phyloP scores from a whole-genome alignment of 2,888 invertebrate species.

The Coenonympha glycerion region DNA sequence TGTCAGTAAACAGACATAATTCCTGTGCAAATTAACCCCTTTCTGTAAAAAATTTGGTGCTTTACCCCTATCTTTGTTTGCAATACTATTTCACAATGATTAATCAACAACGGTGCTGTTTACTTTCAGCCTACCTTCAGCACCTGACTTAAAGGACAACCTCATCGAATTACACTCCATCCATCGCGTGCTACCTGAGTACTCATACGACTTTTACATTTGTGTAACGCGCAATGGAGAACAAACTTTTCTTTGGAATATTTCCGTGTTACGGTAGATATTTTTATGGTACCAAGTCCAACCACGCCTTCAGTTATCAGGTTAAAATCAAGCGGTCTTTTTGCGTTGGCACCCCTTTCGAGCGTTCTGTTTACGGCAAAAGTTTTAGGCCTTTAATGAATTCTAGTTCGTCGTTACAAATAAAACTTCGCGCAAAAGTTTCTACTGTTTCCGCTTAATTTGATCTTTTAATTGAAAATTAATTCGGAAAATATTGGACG shows the following conservation, averaged over 20 bases:
- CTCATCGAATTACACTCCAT: background rate
- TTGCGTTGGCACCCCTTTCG: conserved; percentile 50
- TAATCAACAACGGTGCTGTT: conserved; percentile 55
- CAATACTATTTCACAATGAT: conserved; percentile 55
- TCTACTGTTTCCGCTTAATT: conserved; percentile 16
- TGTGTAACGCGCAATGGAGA: conserved; percentile 12
- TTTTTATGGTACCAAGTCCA: background rate
- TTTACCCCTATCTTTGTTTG: conserved; percentile 39
- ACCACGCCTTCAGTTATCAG: conserved; percentile 57
- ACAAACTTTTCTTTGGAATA: background rate
- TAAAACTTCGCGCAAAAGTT: conserved; percentile 24
- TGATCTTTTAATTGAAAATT: conserved; percentile 25
- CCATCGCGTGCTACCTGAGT: conserved; percentile 21
- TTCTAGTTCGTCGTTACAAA: conserved; percentile 33
- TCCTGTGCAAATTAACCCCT: conserved; percentile 40
- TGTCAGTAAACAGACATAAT: conserved; percentile 8
- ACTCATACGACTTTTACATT: background rate
- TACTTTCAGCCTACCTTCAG: conserved; percentile 50
- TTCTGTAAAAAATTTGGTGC: conserved; percentile 37
- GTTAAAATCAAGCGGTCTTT: conserved; percentile 59
- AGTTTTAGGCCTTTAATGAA: conserved; percentile 34
- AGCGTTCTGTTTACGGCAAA: conserved; percentile 35
- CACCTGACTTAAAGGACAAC: background rate
- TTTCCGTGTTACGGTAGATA: background rate
- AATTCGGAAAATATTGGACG: conserved; percentile 8